Conservation (phyloP, 2,113 vertebrate species). For the Ictidomys tridecemlineatus region DNA sequence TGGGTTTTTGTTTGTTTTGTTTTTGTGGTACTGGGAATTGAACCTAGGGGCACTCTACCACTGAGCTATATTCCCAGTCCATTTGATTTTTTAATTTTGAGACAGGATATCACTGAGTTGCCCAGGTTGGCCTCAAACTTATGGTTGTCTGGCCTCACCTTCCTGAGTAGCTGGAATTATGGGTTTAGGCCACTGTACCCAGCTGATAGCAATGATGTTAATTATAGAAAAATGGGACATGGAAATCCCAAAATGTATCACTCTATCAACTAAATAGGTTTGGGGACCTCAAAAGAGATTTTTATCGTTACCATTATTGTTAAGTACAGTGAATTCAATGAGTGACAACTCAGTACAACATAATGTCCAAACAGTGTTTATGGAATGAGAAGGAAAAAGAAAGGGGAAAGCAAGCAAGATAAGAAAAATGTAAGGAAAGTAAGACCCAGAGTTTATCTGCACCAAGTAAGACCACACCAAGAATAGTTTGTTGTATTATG, state of each 20-base stretch:
- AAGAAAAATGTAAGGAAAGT: background rate
- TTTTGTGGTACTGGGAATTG: too few relatives aligned
- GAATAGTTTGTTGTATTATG: slow-evolving; percentile 25
- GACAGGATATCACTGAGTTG: too few relatives aligned
- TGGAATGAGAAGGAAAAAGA: background rate
- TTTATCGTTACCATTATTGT: background rate
- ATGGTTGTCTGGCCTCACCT: too few relatives aligned
- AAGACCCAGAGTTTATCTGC: background rate
- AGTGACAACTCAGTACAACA: background rate
- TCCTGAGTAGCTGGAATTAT: too few relatives aligned
- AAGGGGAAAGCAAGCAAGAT: background rate
- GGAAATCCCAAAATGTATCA: background rate
- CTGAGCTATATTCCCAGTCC: too few relatives aligned
- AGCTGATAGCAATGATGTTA: background rate
- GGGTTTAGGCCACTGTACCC: too few relatives aligned
- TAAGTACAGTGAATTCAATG: background rate
- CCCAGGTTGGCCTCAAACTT: too few relatives aligned
- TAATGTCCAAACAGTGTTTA: background rate
- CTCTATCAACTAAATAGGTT: background rate
- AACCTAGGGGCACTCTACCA: too few relatives aligned
- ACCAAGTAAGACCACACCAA: slow-evolving; percentile 19
- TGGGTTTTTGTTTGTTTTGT: too few relatives aligned
- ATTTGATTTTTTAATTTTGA: too few relatives aligned
- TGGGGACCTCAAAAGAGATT: background rate
- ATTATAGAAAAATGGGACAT: background rate